These are phyloP conservation scores for Drosophila borealis DNA, from an alignment of 2,888 invertebrate genomes.

Conservation along the genomic window DNA sequence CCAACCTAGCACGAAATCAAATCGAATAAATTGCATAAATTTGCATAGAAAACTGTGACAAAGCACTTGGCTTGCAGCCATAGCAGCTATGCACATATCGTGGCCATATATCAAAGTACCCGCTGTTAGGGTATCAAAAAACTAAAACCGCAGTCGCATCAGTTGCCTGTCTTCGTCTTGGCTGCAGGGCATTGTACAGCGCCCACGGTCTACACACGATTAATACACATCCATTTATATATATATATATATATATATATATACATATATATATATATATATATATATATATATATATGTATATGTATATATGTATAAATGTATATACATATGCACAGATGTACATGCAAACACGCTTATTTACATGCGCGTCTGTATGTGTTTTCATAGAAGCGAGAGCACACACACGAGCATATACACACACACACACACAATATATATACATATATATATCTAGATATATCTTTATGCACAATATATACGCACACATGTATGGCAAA, in stretches of 20 bases:
- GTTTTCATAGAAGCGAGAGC: slow-evolving; percentile 21
- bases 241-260: background rate
- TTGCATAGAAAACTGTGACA: too few relatives aligned
- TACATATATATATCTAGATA: background rate
- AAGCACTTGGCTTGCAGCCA: too few relatives aligned
- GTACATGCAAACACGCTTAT: background rate
- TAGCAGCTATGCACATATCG: background rate
- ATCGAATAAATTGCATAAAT: too few relatives aligned
- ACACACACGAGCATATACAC: background rate
- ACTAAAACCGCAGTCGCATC: slow-evolving; percentile 32
- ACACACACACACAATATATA: slow-evolving; percentile 3
- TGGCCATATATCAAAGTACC: background rate
- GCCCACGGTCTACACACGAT: slow-evolving; percentile 46
- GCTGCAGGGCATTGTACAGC: slow-evolving; percentile 56
- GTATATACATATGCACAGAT: background rate
- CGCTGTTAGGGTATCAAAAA: slow-evolving; percentile 13
- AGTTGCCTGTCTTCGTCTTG: slow-evolving; percentile 28
- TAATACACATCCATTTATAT: background rate
- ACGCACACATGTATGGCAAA: background rate
- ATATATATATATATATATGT: background rate
- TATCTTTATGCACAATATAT: slow-evolving; percentile 2
- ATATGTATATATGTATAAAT: background rate
- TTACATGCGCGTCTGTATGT: background rate
- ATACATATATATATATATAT: background rate
- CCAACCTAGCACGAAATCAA: too few relatives aligned